phyloP scores from a whole-genome alignment of 2,797 vertebrate genomes.

The Alfaro cultratus region DNA sequence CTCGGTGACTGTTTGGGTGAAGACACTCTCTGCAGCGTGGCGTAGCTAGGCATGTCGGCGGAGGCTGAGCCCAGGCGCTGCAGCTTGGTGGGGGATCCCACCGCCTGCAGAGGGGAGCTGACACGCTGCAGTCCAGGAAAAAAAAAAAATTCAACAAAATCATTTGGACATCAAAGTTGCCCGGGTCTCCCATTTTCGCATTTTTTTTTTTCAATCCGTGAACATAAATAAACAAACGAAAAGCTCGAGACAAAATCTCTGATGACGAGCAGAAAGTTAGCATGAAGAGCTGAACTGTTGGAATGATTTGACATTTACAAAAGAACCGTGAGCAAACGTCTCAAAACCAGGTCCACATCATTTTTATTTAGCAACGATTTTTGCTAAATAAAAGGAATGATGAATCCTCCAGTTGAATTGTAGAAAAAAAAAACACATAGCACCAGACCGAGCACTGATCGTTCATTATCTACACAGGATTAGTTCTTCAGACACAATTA shows the following conservation, averaged over 20 bases:
- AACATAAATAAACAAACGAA: slow-evolving; percentile 39
- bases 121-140: slow-evolving; percentile 80
- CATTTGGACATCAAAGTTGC: slow-evolving; percentile 49
- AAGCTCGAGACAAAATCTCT: slow-evolving; percentile 16
- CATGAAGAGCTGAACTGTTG: slow-evolving; percentile 49
- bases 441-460: not conserved
- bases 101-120: slow-evolving; percentile 90
- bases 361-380: slow-evolving; percentile 20
- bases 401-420: too few species aligned
- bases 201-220: not conserved
- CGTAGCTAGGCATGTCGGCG: slow-evolving; percentile 91
- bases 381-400: not conserved
- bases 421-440: not conserved
- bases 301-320: slow-evolving; percentile 36
- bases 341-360: slow-evolving; percentile 33
- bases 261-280: slow-evolving; percentile 52
- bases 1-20: slow-evolving; percentile 96
- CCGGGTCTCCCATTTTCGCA: slow-evolving; percentile 37
- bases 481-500: not conserved
- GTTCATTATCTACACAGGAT: not conserved
- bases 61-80: slow-evolving; percentile 90
- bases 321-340: slow-evolving; percentile 32
- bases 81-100: slow-evolving; percentile 94
- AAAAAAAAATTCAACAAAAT: not conserved
- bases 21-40: slow-evolving; percentile 89